Base-by-base conservation (phyloP, 2,888 invertebrate species). In the Dermolepida albohirtum region DNA sequence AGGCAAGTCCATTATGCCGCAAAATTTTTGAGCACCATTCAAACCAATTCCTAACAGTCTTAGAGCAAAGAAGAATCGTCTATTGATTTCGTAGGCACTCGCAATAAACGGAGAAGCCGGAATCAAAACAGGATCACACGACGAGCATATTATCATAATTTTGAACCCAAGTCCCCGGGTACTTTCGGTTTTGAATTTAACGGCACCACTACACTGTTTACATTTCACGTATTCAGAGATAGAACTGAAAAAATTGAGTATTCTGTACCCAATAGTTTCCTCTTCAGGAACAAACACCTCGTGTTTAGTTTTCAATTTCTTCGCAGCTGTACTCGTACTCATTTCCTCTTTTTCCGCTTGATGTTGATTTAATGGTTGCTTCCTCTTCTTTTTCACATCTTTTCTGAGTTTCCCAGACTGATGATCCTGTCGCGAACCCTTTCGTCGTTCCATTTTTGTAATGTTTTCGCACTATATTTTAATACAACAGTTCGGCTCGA, bases 101-200 rank as follows among this genome's bases (percentile, higher is more conserved):
- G 55, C 71, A 17, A 66, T 64, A 65, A 71, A 54, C 44, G 71
- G 69, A 68, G 64, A 71, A 59, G 52, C 70, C 40, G 71, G 70
- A 64, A 75, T 74, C n/a, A 66, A 43, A 66, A 29, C 64, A 40
- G 66, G 16, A 17, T 66, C 63, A 66, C 69, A 72, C 47, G 67
- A 71, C 52, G 69, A 63, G 62, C 74, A 74, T 50, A 70, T 54
- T 43, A 74, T 67, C 27, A 71, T 69, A 43, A 73, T 59, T 70
- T 72, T 70, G 62, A 75, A 69, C 10, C 72, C 74, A 47, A 74
- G 73, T 43, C 71, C 72, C 12, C 71, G 72, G 27, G 70, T 72
- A 41, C 69, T 62, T 59, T 44, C 64, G 71, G 74, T 72, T 10
- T 55, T 66, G 49, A 75, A 74, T 29, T 39, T 41, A 47, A 67